phyloP scores from a whole-genome alignment of 2,113 vertebrate genomes.

The Sander lucioperca region DNA sequence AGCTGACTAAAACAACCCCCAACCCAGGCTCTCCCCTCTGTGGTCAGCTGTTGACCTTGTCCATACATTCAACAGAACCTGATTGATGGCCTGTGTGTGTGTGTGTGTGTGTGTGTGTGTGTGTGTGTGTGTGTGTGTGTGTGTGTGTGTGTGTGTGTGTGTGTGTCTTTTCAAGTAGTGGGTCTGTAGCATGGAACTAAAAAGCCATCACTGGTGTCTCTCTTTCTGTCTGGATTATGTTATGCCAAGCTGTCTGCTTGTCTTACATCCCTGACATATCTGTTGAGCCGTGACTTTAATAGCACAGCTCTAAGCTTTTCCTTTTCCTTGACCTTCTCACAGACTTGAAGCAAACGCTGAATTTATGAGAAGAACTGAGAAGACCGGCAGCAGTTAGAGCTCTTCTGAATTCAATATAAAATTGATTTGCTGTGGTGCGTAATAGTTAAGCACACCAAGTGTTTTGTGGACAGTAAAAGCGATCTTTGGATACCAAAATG shows the following conservation, averaged over 20 bases:
- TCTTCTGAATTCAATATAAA: slow-evolving; percentile 24
- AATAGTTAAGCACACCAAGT: no score
- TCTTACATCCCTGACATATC: slow-evolving; percentile 45
- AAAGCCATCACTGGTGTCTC: slow-evolving; percentile 24
- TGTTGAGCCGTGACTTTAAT: slow-evolving; percentile 34
- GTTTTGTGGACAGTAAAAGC: background rate
- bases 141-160: slow-evolving; percentile 5
- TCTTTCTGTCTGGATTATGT: slow-evolving; percentile 54
- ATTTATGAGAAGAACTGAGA: background rate
- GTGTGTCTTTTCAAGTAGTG: slow-evolving; percentile 6
- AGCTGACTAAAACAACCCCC: slow-evolving; percentile 54
- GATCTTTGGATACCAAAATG: background rate
- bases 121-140: slow-evolving; percentile 11
- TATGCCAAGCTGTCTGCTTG: slow-evolving; percentile 54
- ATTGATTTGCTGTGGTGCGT: background rate
- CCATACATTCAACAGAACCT: slow-evolving; percentile 41
- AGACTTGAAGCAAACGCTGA: background rate
- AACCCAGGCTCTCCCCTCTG: background rate
- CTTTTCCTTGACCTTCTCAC: slow-evolving; percentile 9
- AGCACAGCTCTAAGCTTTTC: slow-evolving; percentile 16
- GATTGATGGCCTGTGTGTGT: slow-evolving; percentile 41
- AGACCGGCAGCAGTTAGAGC: background rate
- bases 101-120: slow-evolving; percentile 26
- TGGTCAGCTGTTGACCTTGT: slow-evolving; percentile 63
- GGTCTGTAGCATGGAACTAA: slow-evolving; percentile 23